Base-by-base conservation (phyloP, 2,888 invertebrate genomes). In the Mactromeris polynyma region DNA sequence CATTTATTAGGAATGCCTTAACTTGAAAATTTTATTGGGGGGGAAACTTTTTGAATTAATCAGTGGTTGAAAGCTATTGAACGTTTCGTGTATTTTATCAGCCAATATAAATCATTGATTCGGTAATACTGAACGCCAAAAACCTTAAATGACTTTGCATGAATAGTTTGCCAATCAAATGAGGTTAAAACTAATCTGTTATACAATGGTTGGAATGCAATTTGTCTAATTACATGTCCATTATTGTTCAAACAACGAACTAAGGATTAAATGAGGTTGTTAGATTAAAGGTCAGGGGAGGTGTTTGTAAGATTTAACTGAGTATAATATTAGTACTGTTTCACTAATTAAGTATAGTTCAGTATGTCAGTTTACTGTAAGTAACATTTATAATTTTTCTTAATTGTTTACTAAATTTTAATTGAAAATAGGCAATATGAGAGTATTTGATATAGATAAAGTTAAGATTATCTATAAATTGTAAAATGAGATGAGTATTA, bases 161-260 rank as follows among this genome's bases (percentile, higher is more conserved):
- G 73, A 36, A 73, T 73, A 73, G 73, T 73, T 73, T 36, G 73
- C 36, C 73, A 33, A 73, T 73, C 17, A 33, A 4, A 6, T 73
- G 11, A 73, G 73, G 73, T 36, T 73, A 33, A 33, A 31, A 73
- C 19, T 36, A 73, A 73, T 73, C 73, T 33, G 36, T 73, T 73
- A 73, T 11, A 73, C 73, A 36, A 73, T 73, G 19, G 73, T 36
- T 14, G 31, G 73, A 73, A 73, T 73, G 73, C 36, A 36, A 26
- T 73, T 36, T 73, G 73, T 73, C 14, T 73, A 73, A 73, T 73
- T 73, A 73, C 73, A 73, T 73, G 73, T 33, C 73, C 9, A 19
- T 33, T 73, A 33, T 73, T 36, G 36, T 73, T 73, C 36, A 36
- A 36, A 73, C 33, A 7, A 17, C 36, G 33, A 9, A 58, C 6